Evolutionary conservation across 1,140 invertebrate species (phyloP).

Genomic region (Macrobrachium nipponense): DNA sequence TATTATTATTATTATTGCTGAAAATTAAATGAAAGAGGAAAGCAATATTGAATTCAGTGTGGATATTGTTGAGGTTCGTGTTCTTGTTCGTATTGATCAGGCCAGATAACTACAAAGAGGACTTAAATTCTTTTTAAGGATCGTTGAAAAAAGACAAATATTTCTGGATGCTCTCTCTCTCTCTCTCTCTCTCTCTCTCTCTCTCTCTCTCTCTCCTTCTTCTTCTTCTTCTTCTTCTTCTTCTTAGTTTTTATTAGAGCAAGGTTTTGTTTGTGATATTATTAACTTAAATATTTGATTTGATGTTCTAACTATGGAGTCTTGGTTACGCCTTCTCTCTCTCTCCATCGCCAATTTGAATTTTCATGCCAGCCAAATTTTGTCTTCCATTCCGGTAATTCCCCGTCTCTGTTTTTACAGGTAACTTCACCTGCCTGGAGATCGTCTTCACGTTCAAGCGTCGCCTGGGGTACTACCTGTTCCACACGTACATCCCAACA

Average conservation of each 20-base stretch:
- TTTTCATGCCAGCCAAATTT: background rate
- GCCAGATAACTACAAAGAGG: background rate
- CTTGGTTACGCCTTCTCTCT: background rate
- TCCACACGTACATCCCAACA: constrained; percentile 68
- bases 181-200: constrained; percentile 1
- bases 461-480: constrained; percentile 67
- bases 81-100: too few relatives aligned
- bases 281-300: too few relatives aligned
- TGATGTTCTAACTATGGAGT: background rate
- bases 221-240: constrained; percentile 9
- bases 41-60: too few relatives aligned
- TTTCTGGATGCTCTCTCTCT: background rate
- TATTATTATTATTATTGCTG: too few relatives aligned
- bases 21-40: too few relatives aligned
- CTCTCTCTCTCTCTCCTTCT: constrained; percentile 24
- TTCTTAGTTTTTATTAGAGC: too few relatives aligned
- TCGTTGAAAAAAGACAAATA: background rate
- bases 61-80: too few relatives aligned
- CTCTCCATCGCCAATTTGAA: too few relatives aligned
- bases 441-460: constrained; percentile 67
- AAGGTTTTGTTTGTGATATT: too few relatives aligned
- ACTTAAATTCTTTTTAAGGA: background rate
- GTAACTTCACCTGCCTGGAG: constrained; percentile 68
- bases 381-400: background rate
- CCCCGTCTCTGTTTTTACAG: constrained; percentile 50